Evolutionary conservation across 2,888 invertebrate species (phyloP).

Genomic region (Ophraella communa): DNA sequence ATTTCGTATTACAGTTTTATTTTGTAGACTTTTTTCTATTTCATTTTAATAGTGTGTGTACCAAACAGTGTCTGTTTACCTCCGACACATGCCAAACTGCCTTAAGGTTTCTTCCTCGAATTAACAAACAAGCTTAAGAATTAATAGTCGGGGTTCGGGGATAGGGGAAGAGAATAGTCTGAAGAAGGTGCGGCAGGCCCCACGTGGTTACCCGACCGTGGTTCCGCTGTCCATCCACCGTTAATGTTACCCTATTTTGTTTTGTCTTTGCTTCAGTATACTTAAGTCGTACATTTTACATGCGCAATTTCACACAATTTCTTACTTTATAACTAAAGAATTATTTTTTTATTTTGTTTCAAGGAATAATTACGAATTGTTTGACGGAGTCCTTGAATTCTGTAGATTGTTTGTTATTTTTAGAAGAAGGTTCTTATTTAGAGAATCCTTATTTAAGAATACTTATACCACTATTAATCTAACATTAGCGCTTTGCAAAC

Average conservation of each 20-base stretch:
- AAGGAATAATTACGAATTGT: neutral
- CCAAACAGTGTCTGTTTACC: neutral
- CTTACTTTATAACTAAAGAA: neutral
- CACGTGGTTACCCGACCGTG: conserved; percentile 37
- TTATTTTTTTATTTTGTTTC: neutral
- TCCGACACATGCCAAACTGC: neutral
- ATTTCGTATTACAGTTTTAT: too few relatives aligned
- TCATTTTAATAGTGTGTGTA: too few relatives aligned
- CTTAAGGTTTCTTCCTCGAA: conserved; percentile 21
- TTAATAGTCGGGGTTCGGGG: conserved; percentile 12
- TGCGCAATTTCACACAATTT: conserved; percentile 6
- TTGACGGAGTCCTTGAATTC: too few relatives aligned
- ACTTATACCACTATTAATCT: too few relatives aligned
- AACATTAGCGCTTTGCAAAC: too few relatives aligned
- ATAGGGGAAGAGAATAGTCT: conserved; percentile 22
- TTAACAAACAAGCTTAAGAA: conserved; percentile 24
- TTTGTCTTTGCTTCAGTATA: conserved; percentile 1
- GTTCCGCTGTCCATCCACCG: conserved; percentile 33
- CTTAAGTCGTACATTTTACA: neutral
- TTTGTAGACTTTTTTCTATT: too few relatives aligned
- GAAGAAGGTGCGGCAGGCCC: conserved; percentile 32
- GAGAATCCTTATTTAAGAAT: too few relatives aligned
- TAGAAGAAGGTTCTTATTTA: too few relatives aligned
- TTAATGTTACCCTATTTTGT: neutral
- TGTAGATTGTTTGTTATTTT: too few relatives aligned